Evolutionary conservation across 2,888 invertebrate species (phyloP), one percentile per base, ranked within the genome.

Genomic region (Smittia sp.): DNA sequence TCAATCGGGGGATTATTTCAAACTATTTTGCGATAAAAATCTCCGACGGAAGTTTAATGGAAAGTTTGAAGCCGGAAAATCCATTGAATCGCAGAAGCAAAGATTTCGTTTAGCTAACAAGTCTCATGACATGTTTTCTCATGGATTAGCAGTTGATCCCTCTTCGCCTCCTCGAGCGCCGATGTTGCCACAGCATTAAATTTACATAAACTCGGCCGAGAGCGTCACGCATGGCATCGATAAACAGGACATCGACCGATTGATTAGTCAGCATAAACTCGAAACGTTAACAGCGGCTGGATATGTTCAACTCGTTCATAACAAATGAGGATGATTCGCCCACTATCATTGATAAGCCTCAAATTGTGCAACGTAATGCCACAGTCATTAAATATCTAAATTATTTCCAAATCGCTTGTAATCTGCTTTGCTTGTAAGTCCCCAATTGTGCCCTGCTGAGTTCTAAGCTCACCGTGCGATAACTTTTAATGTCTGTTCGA

Each of bases 371-470:
- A 20, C 24, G 58, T 58, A 18, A 58, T 58, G 58, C 22, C 18
- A 22, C 11, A 18, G 22, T 58, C 58, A 58, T 58, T 58, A 58
- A 58, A 58, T 18, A 58, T 58, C 58, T 58, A 13, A 58, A 58
- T 58, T 22, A 58, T 15, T 58, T 22, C 24, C 1, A 58, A 7
- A 58, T 22, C 24, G 58, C 24, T 58, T 58, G 58, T 58, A 58
- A 22, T n/a, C 46, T 46, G 46, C 46, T 46, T 6, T 46, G 46
- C 39, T n/a, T n/a, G 9, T 46, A 46, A 46, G 46, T n/a, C 15
- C 4, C n/a, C 46, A 46, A 32, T 46, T 46, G 3, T 46, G 46
- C n/a, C 6, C 15, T 46, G 46, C 7, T 39, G 39, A n/a, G n/a
- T n/a, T n/a, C n/a, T n/a, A n/a, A n/a, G n/a, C 32, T 32, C 32